phyloP scores from a whole-genome alignment of 2,888 invertebrate species.

The Phymatocera aterrima region DNA sequence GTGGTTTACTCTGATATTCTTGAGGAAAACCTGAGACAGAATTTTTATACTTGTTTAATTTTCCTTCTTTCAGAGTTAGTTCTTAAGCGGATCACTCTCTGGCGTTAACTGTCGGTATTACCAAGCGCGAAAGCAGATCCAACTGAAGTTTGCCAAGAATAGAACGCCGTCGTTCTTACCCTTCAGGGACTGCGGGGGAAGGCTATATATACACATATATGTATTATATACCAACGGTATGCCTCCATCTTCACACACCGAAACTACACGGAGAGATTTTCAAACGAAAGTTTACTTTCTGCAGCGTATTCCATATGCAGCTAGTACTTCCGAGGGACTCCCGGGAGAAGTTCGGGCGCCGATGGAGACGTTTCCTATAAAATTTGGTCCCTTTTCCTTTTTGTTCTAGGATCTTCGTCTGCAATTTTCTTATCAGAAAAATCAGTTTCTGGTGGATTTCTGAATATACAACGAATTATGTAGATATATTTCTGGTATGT shows the following conservation, averaged over 20 bases:
- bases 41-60: not conserved
- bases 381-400: not conserved
- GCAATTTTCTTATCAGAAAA: not conserved
- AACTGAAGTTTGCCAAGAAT: conserved; percentile 73
- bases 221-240: conserved; percentile 47
- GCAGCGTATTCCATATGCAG: not conserved
- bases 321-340: not conserved
- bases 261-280: conserved; percentile 28
- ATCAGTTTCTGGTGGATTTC: not conserved
- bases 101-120: conserved; percentile 45
- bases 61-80: not conserved
- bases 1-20: not conserved
- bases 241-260: conserved; percentile 9
- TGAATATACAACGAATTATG: too few relatives aligned
- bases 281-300: not conserved
- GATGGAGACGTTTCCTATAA: not conserved
- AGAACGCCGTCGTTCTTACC: conserved; percentile 65
- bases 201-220: conserved; percentile 59
- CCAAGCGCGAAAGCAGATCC: conserved; percentile 66
- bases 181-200: conserved; percentile 56
- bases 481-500: too few relatives aligned
- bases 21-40: not conserved
- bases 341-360: not conserved
- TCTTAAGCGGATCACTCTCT: conserved; percentile 45
- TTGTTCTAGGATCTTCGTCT: not conserved